Evolutionary conservation across 2,797 vertebrate species (phyloP).

Genomic region (Morus bassanus): DNA sequence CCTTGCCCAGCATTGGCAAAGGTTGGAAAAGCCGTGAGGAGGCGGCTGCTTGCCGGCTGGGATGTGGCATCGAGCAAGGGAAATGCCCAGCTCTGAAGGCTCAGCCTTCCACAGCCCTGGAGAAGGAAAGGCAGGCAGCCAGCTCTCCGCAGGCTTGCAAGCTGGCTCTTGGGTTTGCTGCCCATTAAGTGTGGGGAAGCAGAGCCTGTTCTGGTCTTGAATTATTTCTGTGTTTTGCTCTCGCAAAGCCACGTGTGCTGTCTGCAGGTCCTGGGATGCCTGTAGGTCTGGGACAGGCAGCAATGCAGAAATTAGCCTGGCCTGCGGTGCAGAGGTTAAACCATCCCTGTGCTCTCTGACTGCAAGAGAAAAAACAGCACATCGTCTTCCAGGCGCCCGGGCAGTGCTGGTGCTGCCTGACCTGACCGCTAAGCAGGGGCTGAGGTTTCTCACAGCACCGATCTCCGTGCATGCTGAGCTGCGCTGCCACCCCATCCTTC

Average conservation of each 20-base stretch:
- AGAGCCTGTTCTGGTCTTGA: neutral
- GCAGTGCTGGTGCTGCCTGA: neutral
- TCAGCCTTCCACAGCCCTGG: neutral
- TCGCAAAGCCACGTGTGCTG: neutral
- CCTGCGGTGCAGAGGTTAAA: neutral
- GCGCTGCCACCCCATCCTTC: neutral
- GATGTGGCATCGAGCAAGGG: neutral
- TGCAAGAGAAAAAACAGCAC: neutral
- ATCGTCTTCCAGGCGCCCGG: neutral
- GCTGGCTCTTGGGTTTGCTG: neutral
- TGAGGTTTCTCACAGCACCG: neutral
- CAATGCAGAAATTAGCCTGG: neutral
- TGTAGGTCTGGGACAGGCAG: neutral
- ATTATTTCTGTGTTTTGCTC: neutral
- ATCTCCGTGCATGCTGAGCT: neutral
- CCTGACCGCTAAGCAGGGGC: conserved; percentile 17
- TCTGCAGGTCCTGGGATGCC: neutral
- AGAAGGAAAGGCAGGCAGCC: neutral
- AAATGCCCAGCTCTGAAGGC: neutral
- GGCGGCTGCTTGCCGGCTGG: neutral
- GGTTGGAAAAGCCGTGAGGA: neutral
- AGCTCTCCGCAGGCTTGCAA: neutral
- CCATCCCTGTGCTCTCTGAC: neutral
- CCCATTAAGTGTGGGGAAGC: neutral
- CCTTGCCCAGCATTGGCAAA: neutral